Evolutionary conservation across 37 sponge, comb jelly and placozoan species (phyloP), one percentile per base, ranked within the genome.

Genomic region (Beroe ovata): DNA sequence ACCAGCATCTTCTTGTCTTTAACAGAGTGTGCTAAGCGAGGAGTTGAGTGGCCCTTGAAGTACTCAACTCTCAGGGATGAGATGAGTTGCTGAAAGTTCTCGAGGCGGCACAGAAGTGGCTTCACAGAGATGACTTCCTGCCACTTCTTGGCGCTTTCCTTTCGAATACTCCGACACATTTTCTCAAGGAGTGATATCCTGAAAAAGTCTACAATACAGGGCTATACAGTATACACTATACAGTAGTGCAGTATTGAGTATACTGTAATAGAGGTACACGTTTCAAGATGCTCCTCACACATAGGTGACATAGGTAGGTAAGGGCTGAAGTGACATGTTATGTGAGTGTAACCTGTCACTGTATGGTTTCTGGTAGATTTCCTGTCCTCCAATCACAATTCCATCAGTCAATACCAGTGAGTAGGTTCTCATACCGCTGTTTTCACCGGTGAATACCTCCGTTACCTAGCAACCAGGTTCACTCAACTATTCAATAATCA

Each of bases 11-110:
- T 77, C 84, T 77, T 33, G 54, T 77, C 84, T 3, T 41, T 40
- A 3, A 77, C 25, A 40, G 54, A 77, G 84, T 77, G 84, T 0
- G 84, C 84, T 40, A 77, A 25, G 16, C 84, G 16, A 54, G 84
- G 84, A 42, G 84, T 77, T 42, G 38, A 36, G 84, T 77, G 84
- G 8, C 84, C 84, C 84, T 77, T 77, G 84, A 77, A 39, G 47
- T 77, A 42, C 54, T 77, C 54, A 42, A 77, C 84, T 77, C 42
- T 8, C 1, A 77, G 84, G 23, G 84, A 40, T 1, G 38, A 8
- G 21, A 54, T 77, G 25, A 77, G 42, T 19, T 39, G 42, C 18
- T 77, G 0, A 26, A 77, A 77, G 84, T 77, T 33, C 38, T 77
- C 84, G 1, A 77, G 26, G 26, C 84, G 41, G 69, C 34, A 66